These are phyloP conservation scores for Agonopterix arenella DNA, from an alignment of 2,888 invertebrate genomes.

Conservation along the genomic window DNA sequence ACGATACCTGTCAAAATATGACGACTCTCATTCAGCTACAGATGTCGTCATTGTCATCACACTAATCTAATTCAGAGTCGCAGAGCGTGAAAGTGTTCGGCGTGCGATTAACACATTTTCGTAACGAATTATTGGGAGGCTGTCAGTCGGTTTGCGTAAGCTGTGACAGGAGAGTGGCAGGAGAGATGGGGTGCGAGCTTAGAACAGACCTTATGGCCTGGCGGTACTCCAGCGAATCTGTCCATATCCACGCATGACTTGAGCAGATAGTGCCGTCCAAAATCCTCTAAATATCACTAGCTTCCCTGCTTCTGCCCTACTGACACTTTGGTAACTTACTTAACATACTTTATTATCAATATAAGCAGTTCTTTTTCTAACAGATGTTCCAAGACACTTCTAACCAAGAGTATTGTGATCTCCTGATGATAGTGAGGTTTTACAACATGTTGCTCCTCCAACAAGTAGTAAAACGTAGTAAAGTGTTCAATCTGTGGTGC, in stretches of 20 bases:
- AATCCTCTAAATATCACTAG: background rate
- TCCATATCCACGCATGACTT: slow-evolving; percentile 18
- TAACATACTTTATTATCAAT: too few species aligned
- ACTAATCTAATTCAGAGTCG: slow-evolving; percentile 70
- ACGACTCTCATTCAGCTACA: slow-evolving; percentile 66
- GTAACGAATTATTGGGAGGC: slow-evolving; percentile 71
- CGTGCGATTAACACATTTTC: slow-evolving; percentile 73
- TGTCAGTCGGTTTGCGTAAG: slow-evolving; percentile 73
- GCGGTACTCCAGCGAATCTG: slow-evolving; percentile 2
- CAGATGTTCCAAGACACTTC: too few species aligned
- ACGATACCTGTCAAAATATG: slow-evolving; percentile 76
- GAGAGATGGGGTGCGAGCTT: slow-evolving; percentile 49
- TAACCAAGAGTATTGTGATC: too few species aligned
- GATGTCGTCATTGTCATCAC: slow-evolving; percentile 69
- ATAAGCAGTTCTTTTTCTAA: too few species aligned
- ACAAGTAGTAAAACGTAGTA: too few species aligned
- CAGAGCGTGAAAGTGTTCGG: slow-evolving; percentile 66
- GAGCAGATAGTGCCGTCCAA: slow-evolving; percentile 33
- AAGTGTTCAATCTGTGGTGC: too few species aligned
- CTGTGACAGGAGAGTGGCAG: slow-evolving; percentile 75
- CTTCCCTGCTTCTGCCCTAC: slow-evolving; percentile 2
- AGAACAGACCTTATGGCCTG: slow-evolving; percentile 3
- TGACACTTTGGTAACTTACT: slow-evolving; percentile 1
- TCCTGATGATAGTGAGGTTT: too few species aligned
- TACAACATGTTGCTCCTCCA: too few species aligned